phyloP scores from a whole-genome alignment of 2,888 invertebrate genomes.

The Ophion obscuratus region DNA sequence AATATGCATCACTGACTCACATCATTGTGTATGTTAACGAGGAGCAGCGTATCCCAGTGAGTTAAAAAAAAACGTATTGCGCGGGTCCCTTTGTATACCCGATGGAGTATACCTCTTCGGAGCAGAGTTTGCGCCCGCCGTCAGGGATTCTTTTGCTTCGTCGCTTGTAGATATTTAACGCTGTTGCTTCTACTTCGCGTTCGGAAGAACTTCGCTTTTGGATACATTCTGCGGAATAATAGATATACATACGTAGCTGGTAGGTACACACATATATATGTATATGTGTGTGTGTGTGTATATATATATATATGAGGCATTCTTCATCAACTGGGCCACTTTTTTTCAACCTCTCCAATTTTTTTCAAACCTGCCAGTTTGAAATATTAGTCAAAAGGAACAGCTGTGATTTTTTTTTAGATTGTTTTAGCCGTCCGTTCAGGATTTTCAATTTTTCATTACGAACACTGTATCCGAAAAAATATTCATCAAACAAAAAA shows the following conservation, averaged over 20 bases:
- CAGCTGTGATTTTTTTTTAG: no score
- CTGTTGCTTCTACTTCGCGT: background rate
- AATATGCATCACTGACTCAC: background rate
- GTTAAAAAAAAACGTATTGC: conserved; percentile 20
- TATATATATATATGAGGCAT: no score
- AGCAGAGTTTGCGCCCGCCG: conserved; percentile 10
- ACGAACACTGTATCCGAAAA: no score
- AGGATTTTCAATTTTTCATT: no score
- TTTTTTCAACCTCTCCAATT: no score
- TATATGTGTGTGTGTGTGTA: no score
- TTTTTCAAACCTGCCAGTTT: no score
- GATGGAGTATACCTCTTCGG: conserved; percentile 17
- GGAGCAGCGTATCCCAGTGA: conserved; percentile 16
- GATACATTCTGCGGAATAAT: background rate
- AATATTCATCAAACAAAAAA: no score
- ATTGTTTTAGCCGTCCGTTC: no score
- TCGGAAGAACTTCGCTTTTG: background rate
- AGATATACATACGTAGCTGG: background rate
- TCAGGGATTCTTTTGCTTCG: conserved; percentile 29
- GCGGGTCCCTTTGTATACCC: conserved; percentile 27
- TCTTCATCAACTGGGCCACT: no score
- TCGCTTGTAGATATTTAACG: conserved; percentile 27
- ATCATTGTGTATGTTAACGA: conserved; percentile 1
- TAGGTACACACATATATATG: no score
- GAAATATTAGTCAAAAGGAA: no score